Conservation (phyloP, 2,797 vertebrate genomes). For the Cossypha polioptera region DNA sequence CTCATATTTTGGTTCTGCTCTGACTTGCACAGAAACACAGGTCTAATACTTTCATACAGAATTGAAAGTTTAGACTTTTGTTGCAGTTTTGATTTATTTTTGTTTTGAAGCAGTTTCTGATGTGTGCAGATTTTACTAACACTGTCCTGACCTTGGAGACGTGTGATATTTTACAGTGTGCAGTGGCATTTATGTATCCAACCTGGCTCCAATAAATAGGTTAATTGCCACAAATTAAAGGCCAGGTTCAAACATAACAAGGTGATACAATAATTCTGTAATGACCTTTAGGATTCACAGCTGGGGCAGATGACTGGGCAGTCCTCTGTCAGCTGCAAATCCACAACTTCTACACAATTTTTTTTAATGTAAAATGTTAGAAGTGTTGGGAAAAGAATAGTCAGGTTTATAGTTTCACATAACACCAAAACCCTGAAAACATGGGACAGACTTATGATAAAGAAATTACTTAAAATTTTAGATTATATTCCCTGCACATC, state of each 20-base stretch:
- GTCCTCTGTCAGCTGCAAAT: background rate
- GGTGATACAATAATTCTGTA: background rate
- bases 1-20: background rate
- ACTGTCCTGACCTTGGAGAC: conserved; percentile 17
- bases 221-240: conserved; percentile 68
- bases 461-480: background rate
- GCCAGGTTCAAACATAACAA: conserved; percentile 39
- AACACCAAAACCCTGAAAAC: background rate
- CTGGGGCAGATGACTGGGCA: background rate
- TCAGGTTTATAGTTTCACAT: background rate
- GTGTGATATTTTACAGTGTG: conserved; percentile 49
- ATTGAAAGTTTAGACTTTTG: background rate
- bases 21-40: background rate
- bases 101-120: background rate
- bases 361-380: background rate
- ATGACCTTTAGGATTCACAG: background rate
- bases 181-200: conserved; percentile 62
- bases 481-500: background rate
- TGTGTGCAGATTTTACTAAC: background rate
- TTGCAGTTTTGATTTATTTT: background rate
- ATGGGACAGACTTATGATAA: background rate
- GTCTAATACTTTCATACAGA: background rate
- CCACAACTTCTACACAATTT: background rate
- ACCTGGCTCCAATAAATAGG: conserved; percentile 58
- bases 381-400: background rate